Conservation (phyloP, 2,888 invertebrate genomes). For the Polydrusus tereticollis region DNA sequence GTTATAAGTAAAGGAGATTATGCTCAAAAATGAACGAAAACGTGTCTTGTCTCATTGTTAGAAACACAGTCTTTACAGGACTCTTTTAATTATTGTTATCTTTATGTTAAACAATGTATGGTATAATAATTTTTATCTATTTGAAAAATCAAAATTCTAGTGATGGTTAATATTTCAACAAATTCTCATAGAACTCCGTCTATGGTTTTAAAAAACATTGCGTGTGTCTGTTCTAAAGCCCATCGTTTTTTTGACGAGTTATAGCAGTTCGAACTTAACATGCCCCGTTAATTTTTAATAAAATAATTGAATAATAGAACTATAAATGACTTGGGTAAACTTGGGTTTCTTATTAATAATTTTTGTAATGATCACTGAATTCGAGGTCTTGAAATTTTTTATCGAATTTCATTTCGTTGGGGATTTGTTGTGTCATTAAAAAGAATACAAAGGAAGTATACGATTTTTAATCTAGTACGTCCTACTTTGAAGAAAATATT, state of each 20-base stretch:
- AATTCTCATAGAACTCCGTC: background rate
- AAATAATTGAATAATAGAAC: slow-evolving; percentile 33
- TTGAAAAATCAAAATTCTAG: too few species aligned
- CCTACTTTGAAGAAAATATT: too few species aligned
- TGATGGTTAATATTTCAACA: too few species aligned
- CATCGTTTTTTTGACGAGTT: slow-evolving; percentile 12
- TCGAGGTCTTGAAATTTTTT: background rate
- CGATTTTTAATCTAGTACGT: background rate
- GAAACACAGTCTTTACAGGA: too few species aligned
- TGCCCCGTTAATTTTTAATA: slow-evolving; percentile 35
- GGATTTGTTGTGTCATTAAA: background rate
- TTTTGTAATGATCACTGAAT: slow-evolving; percentile 30
- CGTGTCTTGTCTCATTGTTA: too few species aligned
- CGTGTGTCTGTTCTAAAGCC: slow-evolving; percentile 17
- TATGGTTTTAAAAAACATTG: slow-evolving; percentile 15
- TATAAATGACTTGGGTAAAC: slow-evolving; percentile 35
- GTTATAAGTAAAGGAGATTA: too few species aligned
- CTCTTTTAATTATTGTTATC: too few species aligned
- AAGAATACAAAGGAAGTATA: background rate
- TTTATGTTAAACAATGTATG: too few species aligned
- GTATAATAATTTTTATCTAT: too few species aligned
- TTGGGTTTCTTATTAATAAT: slow-evolving; percentile 38
- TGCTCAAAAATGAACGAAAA: too few species aligned
- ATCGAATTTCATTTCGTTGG: background rate
- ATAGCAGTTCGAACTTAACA: slow-evolving; percentile 12